Percentiles rank a stretch among this genome's conserved stretches.
Conservation (phyloP, 2,113 vertebrate genomes). For the Siniperca knerii region DNA sequence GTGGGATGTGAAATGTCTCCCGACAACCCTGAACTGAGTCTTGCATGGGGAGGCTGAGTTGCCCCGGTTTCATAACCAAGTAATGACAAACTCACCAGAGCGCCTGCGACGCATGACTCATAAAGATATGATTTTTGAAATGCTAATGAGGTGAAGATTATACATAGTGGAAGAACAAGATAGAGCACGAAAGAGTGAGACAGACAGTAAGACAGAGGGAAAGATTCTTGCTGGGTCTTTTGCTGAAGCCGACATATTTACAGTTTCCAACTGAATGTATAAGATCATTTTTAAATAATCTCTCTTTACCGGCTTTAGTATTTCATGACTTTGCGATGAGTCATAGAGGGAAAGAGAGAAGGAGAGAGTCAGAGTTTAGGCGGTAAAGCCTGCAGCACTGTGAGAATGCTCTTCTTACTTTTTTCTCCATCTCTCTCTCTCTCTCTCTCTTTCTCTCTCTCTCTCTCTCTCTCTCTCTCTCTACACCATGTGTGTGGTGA, state of each 20-base stretch:
- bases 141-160: slow-evolving; percentile 80
- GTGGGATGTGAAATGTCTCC: slow-evolving; percentile 40
- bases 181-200: slow-evolving; percentile 58
- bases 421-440: slow-evolving; percentile 30
- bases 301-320: slow-evolving; percentile 66
- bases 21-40: slow-evolving; percentile 51
- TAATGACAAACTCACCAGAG: slow-evolving; percentile 71
- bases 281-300: slow-evolving; percentile 75
- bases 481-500: slow-evolving; percentile 38
- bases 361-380: slow-evolving; percentile 46
- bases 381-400: slow-evolving; percentile 62
- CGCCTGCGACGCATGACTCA: slow-evolving; percentile 76
- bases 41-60: slow-evolving; percentile 55
- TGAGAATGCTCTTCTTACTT: slow-evolving; percentile 42
- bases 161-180: slow-evolving; percentile 64
- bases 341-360: slow-evolving; percentile 58
- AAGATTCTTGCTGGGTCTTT: slow-evolving; percentile 46
- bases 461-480: slow-evolving; percentile 5
- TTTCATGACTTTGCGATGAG: slow-evolving; percentile 76
- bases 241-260: slow-evolving; percentile 48
- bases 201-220: slow-evolving; percentile 57
- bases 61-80: slow-evolving; percentile 65
- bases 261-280: slow-evolving; percentile 50
- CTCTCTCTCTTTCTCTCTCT: slow-evolving; percentile 7
- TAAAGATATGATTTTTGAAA: slow-evolving; percentile 79